A percentile compares a stretch with the other conserved stretches of the same genome.
Conservation (phyloP, 2,797 vertebrate species). For the Lacerta bilineata region DNA sequence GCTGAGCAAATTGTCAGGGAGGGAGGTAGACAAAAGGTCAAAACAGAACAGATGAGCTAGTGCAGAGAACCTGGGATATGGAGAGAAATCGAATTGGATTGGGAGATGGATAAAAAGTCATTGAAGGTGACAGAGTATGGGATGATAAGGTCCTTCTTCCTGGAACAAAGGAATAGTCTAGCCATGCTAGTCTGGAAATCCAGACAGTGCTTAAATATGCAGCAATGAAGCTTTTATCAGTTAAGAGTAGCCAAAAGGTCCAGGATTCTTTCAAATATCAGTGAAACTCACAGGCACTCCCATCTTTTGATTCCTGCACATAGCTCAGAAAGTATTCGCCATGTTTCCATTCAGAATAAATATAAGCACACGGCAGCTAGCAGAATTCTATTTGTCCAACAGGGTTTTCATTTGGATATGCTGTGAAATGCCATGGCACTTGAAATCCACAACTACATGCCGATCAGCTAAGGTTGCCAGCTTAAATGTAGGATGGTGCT, state of each 20-base stretch:
- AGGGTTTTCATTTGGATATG: neutral
- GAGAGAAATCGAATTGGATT: conserved; percentile 43
- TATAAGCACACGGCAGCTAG: neutral
- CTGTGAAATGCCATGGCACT: neutral
- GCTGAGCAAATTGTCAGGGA: conserved; percentile 28
- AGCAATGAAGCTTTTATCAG: conserved; percentile 66
- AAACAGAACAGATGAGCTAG: conserved; percentile 39
- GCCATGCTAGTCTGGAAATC: conserved; percentile 66
- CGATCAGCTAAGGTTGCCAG: neutral
- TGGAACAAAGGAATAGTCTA: conserved; percentile 56
- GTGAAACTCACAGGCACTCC: neutral
- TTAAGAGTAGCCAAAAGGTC: conserved; percentile 44
- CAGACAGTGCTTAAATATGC: conserved; percentile 62
- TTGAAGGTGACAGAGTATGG: conserved; percentile 66
- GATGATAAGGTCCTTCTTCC: conserved; percentile 47
- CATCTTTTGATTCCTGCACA: neutral
- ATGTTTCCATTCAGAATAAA: conserved; percentile 6
- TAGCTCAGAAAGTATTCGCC: neutral
- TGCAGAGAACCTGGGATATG: conserved; percentile 31
- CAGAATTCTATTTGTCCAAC: neutral
- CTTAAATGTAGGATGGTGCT: neutral
- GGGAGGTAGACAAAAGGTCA: conserved; percentile 54
- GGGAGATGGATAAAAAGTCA: conserved; percentile 55
- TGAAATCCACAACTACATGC: neutral
- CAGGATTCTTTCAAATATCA: conserved; percentile 26